These are phyloP conservation scores for Dione juno DNA, from an alignment of 2,888 invertebrate genomes.

Conservation along the genomic window DNA sequence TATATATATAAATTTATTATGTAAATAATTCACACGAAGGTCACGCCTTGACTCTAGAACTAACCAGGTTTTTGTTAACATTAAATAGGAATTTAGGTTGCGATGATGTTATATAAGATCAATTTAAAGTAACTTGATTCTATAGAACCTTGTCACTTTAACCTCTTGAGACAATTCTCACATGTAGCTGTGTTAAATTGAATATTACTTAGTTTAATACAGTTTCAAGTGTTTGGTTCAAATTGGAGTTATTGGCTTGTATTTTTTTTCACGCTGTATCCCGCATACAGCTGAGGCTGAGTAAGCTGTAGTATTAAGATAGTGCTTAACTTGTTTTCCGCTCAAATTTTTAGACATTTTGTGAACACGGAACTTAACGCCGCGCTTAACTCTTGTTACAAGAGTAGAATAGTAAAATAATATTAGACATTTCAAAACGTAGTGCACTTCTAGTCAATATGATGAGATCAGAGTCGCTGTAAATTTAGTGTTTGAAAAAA, in stretches of 20 bases:
- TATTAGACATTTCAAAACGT: too few species aligned
- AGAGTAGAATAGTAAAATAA: too few species aligned
- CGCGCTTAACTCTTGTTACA: too few species aligned
- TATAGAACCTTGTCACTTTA: slow-evolving; percentile 26
- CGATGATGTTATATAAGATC: slow-evolving; percentile 39
- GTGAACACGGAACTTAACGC: too few species aligned
- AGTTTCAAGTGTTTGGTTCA: not conserved
- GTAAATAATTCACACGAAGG: slow-evolving; percentile 16
- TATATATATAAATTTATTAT: not conserved
- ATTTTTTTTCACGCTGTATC: not conserved
- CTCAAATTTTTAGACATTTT: too few species aligned
- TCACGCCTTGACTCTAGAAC: slow-evolving; percentile 35
- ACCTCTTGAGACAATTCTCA: slow-evolving; percentile 18
- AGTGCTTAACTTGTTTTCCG: too few species aligned
- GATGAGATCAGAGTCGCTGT: too few species aligned
- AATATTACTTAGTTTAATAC: not conserved
- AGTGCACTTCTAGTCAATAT: too few species aligned
- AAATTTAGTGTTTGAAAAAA: too few species aligned
- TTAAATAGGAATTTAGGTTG: slow-evolving; percentile 42
- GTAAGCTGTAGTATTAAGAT: not conserved
- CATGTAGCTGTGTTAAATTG: not conserved
- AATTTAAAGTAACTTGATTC: slow-evolving; percentile 25
- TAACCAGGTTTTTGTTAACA: slow-evolving; percentile 37
- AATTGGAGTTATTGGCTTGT: too few species aligned
- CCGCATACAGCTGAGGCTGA: not conserved